Percentiles rank a stretch among this genome's conserved stretches.
phyloP scores from a whole-genome alignment of 1,140 invertebrate species.

The Cecropterus lyciades region DNA sequence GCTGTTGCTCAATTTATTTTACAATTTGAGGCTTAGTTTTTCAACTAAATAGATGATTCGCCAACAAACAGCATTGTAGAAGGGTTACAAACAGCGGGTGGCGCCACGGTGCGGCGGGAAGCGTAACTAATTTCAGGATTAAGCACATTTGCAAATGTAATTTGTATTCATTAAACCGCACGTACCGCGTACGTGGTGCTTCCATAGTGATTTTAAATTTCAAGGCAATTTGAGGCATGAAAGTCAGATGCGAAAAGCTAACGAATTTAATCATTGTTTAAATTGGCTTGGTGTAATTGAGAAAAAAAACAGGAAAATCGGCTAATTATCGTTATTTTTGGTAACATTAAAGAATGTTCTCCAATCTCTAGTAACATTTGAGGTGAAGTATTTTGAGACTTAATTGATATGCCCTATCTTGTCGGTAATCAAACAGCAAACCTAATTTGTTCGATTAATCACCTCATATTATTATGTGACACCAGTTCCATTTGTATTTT shows the following conservation, averaged over 20 bases:
- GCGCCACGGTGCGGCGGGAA: constrained; percentile 44
- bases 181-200: constrained; percentile 39
- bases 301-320: background rate
- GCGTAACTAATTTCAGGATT: constrained; percentile 76
- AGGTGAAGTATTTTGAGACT: too few relatives aligned
- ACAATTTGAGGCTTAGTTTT: background rate
- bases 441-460: too few relatives aligned
- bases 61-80: constrained; percentile 23
- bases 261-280: constrained; percentile 33
- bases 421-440: too few relatives aligned
- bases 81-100: constrained; percentile 30
- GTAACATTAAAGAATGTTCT: too few relatives aligned
- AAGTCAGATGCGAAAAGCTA: constrained; percentile 33
- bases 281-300: background rate
- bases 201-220: constrained; percentile 36
- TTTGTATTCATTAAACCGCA: constrained; percentile 76
- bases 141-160: constrained; percentile 76
- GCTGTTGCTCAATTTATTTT: background rate
- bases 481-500: too few relatives aligned
- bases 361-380: too few relatives aligned
- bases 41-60: background rate
- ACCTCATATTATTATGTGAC: too few relatives aligned
- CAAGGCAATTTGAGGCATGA: constrained; percentile 35
- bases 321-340: too few relatives aligned
- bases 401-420: too few relatives aligned